Percentiles rank a stretch among this genome's conserved stretches.
Evolutionary conservation across 2,888 invertebrate genomes (phyloP).

Genomic region (Monopis laevigella): DNA sequence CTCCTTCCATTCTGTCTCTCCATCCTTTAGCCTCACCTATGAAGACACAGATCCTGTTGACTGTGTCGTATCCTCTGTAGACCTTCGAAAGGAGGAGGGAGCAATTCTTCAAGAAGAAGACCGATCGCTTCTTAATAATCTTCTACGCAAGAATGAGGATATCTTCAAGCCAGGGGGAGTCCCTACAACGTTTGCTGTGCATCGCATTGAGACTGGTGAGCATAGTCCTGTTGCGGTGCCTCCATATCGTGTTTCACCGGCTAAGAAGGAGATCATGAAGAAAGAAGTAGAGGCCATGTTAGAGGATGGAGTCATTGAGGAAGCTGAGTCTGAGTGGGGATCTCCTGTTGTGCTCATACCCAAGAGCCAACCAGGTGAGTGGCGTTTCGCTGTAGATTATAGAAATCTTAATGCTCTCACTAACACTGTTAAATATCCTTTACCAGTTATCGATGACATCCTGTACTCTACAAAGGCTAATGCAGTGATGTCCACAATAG

Average conservation of each 20-base stretch:
- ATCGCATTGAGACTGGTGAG: constrained; percentile 26
- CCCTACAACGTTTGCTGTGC: constrained; percentile 19
- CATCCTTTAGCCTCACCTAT: too few relatives aligned
- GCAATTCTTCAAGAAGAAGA: too few relatives aligned
- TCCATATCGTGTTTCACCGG: too few relatives aligned
- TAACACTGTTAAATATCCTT: constrained; percentile 26
- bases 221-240: constrained; percentile 19
- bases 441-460: constrained; percentile 36
- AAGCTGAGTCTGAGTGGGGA: constrained; percentile 33
- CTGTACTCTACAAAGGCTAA: constrained; percentile 27
- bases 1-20: too few relatives aligned
- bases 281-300: constrained; percentile 27
- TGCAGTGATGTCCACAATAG: constrained; percentile 28
- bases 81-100: too few relatives aligned
- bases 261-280: constrained; percentile 3
- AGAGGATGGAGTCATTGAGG: constrained; percentile 29
- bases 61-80: too few relatives aligned
- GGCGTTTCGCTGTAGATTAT: constrained; percentile 33
- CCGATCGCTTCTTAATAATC: too few relatives aligned
- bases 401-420: constrained; percentile 21
- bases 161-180: constrained; percentile 13
- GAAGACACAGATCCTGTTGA: too few relatives aligned
- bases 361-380: constrained; percentile 25
- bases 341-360: constrained; percentile 31
- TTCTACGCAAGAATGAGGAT: too few relatives aligned